phyloP scores from a whole-genome alignment of 2,797 vertebrate species.

The Orestias chungarensis region DNA sequence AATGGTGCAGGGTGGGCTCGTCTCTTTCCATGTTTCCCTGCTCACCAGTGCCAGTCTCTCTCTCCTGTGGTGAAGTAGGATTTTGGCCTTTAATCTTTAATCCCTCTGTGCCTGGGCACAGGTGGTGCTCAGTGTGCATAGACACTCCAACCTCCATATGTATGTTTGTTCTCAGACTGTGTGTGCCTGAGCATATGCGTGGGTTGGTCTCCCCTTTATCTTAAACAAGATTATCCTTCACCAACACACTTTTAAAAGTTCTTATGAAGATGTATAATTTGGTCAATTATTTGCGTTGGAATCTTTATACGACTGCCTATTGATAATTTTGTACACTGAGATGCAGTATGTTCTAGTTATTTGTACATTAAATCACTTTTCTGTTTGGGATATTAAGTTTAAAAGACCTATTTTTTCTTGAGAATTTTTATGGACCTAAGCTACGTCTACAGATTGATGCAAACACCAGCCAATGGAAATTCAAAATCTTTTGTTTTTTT shows the following conservation, averaged over 20 bases:
- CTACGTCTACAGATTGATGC: background rate
- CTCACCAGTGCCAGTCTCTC: constrained; percentile 54
- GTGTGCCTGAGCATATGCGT: constrained; percentile 34
- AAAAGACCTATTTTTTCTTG: background rate
- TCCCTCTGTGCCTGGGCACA: constrained; percentile 53
- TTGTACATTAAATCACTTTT: background rate
- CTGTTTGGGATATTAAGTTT: background rate
- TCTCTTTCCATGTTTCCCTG: constrained; percentile 65
- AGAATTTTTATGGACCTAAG: background rate
- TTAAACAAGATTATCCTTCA: constrained; percentile 45
- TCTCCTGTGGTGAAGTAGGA: constrained; percentile 47
- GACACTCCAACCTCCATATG: constrained; percentile 48
- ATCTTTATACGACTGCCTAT: constrained; percentile 1
- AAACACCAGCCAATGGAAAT: background rate
- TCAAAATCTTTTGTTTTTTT: background rate
- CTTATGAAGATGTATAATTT: constrained; percentile 6
- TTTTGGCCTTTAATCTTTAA: constrained; percentile 52
- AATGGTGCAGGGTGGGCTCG: constrained; percentile 55
- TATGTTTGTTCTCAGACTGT: constrained; percentile 52
- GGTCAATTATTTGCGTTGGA: background rate
- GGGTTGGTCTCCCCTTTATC: constrained; percentile 51
- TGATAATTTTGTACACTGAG: background rate
- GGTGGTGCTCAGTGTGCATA: constrained; percentile 66
- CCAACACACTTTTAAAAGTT: constrained; percentile 15
- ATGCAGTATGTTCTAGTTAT: background rate